Evolutionary conservation across 2,888 invertebrate species (phyloP).

Genomic region (Tuta absoluta): DNA sequence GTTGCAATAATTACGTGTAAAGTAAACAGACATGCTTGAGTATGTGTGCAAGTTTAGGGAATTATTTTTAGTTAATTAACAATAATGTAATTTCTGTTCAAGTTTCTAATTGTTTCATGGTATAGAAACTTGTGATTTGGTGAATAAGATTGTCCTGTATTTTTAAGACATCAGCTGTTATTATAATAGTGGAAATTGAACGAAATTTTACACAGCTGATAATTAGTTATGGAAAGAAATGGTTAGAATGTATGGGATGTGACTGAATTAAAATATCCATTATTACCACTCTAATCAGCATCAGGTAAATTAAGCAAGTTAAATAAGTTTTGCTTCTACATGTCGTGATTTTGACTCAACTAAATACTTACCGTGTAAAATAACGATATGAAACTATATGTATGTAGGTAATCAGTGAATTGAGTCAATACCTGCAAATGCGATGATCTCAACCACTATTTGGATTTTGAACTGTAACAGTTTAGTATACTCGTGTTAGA

Average conservation of each 20-base stretch:
- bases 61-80: constrained; percentile 51
- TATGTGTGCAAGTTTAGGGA: constrained; percentile 58
- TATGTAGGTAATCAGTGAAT: constrained; percentile 63
- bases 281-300: background rate
- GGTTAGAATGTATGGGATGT: constrained; percentile 4
- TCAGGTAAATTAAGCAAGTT: background rate
- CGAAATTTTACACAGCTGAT: background rate
- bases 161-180: constrained; percentile 15
- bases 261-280: background rate
- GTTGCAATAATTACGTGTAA: constrained; percentile 67
- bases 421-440: constrained; percentile 68
- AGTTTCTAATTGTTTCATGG: constrained; percentile 48
- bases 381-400: constrained; percentile 37
- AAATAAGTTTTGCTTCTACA: constrained; percentile 4
- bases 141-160: constrained; percentile 12
- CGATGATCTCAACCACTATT: constrained; percentile 72
- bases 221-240: background rate
- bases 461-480: constrained; percentile 52
- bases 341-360: constrained; percentile 12
- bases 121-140: constrained; percentile 27
- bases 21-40: constrained; percentile 55
- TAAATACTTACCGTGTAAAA: constrained; percentile 17
- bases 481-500: constrained; percentile 48
- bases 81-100: constrained; percentile 56
- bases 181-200: background rate